A percentile compares a stretch with the other conserved stretches of the same genome.
These are phyloP conservation scores for Pipistrellus pipistrellus DNA, from an alignment of 2,797 vertebrate genomes.

Conservation along the genomic window DNA sequence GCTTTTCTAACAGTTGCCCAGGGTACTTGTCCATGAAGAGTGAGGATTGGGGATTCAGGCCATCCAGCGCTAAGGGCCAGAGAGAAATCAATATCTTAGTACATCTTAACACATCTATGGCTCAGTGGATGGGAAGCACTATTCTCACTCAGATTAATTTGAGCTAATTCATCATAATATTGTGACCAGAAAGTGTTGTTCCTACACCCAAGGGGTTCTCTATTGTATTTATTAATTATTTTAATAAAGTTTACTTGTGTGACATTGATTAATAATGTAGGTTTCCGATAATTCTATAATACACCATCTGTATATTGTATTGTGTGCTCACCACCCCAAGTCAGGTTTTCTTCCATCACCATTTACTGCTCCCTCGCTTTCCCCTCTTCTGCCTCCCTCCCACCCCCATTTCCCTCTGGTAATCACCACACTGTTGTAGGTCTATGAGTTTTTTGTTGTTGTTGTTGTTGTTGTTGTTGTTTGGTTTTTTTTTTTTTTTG, in stretches of 20 bases:
- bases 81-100: not conserved
- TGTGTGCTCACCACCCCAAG: not conserved
- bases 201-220: not conserved
- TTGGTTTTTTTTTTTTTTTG: no score
- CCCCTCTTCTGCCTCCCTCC: not conserved
- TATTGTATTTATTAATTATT: not conserved
- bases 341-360: not conserved
- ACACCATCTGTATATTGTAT: no score
- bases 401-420: not conserved
- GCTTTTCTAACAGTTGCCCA: not conserved
- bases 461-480: no score
- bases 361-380: not conserved
- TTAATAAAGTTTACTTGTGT: not conserved
- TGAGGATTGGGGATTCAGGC: not conserved
- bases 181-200: not conserved
- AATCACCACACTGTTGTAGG: not conserved
- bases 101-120: not conserved
- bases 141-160: not conserved
- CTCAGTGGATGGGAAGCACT: not conserved
- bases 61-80: not conserved
- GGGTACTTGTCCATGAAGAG: not conserved
- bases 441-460: no score
- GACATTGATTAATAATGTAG: not conserved
- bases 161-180: not conserved
- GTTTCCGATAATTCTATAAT: not conserved